Conservation (phyloP, 53 echinoderm and acorn worm species). For the Echinarachnius parma region DNA sequence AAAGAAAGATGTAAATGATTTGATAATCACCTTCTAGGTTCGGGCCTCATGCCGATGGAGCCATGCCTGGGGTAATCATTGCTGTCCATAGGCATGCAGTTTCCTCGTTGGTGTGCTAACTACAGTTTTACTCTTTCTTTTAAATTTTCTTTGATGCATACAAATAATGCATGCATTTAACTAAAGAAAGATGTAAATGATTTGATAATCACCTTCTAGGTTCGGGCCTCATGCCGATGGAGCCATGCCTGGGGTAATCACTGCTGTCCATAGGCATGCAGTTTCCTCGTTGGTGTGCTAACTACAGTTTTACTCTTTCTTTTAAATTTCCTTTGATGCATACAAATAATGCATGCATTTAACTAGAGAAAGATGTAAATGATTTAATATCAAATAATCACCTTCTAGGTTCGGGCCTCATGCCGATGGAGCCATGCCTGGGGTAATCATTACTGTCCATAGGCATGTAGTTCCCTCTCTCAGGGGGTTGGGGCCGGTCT, state of each 20-base stretch:
- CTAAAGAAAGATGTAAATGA: no score
- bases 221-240: slow-evolving; percentile 35
- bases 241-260: slow-evolving; percentile 25
- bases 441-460: slow-evolving; percentile 29
- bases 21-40: slow-evolving; percentile 23
- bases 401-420: slow-evolving; percentile 34
- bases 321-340: no score
- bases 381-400: no score
- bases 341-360: no score
- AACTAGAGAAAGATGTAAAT: no score
- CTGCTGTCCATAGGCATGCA: slow-evolving; percentile 40
- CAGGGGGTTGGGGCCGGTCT: slow-evolving; percentile 25
- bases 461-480: slow-evolving; percentile 42
- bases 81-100: slow-evolving; percentile 43
- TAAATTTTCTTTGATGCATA: no score
- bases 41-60: slow-evolving; percentile 35
- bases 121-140: no score
- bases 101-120: no score
- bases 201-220: slow-evolving; percentile 21
- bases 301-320: no score
- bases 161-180: no score
- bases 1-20: no score
- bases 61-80: slow-evolving; percentile 24
- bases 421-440: slow-evolving; percentile 22
- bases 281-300: no score